phyloP scores from a whole-genome alignment of 2,113 vertebrate species.

The Columbina picui region DNA sequence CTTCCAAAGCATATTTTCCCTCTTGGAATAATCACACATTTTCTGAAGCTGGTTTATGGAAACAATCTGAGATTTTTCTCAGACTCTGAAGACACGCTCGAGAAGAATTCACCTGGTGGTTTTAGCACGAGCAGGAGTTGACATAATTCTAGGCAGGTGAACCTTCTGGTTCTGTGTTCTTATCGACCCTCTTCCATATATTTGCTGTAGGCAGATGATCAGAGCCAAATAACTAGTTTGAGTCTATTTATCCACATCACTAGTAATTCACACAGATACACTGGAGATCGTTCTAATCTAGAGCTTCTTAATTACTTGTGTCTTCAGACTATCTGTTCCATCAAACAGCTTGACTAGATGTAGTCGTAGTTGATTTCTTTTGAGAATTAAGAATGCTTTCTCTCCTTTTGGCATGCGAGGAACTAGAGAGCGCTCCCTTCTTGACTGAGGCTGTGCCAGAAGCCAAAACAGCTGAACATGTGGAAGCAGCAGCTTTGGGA shows the following conservation, averaged over 20 bases:
- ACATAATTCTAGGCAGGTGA: background rate
- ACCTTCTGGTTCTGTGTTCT: background rate
- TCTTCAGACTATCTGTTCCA: background rate
- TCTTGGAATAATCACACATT: background rate
- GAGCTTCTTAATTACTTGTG: background rate
- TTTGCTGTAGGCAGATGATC: background rate
- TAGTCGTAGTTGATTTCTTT: background rate
- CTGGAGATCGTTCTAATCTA: background rate
- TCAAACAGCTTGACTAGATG: background rate
- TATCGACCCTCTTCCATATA: fast-evolving
- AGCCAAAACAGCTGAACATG: conserved; percentile 57
- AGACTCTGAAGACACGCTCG: background rate
- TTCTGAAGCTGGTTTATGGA: background rate
- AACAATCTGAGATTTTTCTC: background rate
- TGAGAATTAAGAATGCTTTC: conserved; percentile 45
- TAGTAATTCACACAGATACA: background rate
- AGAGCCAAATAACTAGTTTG: background rate
- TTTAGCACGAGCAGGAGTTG: background rate
- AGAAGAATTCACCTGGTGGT: background rate
- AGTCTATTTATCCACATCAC: background rate
- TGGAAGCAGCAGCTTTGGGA: conserved; percentile 50
- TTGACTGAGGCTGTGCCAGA: conserved; percentile 66
- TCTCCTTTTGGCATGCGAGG: conserved; percentile 47
- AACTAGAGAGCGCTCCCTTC: conserved; percentile 38
- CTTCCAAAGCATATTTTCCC: background rate